phyloP scores from a whole-genome alignment of 2,113 vertebrate species.

The Illadopsis cleaveri region DNA sequence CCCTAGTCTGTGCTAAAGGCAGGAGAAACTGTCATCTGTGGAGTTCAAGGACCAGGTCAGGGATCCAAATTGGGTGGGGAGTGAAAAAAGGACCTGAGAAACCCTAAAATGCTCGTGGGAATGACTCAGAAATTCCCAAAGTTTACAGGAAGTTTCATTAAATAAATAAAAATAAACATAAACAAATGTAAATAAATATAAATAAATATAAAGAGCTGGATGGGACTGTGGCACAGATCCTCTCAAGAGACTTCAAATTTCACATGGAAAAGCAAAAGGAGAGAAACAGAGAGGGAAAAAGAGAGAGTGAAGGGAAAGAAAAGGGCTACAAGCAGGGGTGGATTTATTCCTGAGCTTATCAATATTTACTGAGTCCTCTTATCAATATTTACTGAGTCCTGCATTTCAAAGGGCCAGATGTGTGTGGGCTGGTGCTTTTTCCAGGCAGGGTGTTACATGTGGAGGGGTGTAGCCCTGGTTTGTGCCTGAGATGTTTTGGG shows the following conservation, averaged over 20 bases:
- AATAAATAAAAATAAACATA: background rate
- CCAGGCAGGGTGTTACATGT: too few relatives aligned
- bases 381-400: too few relatives aligned
- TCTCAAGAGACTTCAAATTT: background rate
- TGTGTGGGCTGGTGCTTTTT: too few relatives aligned
- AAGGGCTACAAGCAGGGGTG: too few relatives aligned
- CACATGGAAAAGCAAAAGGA: accelerated
- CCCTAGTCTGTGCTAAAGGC: background rate
- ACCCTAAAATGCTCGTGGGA: background rate
- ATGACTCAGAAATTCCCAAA: background rate
- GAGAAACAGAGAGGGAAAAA: background rate
- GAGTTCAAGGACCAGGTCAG: background rate
- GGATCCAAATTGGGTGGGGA: background rate
- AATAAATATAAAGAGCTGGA: too few relatives aligned
- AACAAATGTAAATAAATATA: too few relatives aligned
- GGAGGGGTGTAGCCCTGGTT: too few relatives aligned
- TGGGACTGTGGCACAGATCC: background rate
- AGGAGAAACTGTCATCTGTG: background rate
- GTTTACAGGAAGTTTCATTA: background rate
- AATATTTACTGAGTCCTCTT: too few relatives aligned
- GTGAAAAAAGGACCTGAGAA: background rate
- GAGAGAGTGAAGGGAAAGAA: background rate
- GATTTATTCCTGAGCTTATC: too few relatives aligned
- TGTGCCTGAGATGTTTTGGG: too few relatives aligned
- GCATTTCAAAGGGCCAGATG: too few relatives aligned